Evolutionary conservation across 2,113 vertebrate species (phyloP), one percentile per base, ranked within the genome.

Genomic region (Chionodraco myersi): DNA sequence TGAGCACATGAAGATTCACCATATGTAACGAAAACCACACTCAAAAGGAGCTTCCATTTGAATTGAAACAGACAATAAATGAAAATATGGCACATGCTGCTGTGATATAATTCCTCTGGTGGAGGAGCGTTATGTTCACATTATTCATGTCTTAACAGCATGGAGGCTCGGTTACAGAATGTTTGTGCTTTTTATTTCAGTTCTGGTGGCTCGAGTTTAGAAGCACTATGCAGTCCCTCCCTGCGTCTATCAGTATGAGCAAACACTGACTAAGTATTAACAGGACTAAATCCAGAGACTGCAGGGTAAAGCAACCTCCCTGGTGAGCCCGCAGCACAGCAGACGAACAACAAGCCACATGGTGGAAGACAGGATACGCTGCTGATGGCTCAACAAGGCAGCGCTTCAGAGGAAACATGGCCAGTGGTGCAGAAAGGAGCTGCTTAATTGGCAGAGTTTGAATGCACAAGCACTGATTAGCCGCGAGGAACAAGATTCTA

Each of bases 371-470:
- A 67, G 83, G 76, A 62, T 63, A 18, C 56, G n/a, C 75, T 64
- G 87, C 34, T 79, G 88, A 91, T 80, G 82, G 86, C 80, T 88
- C 84, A 71, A 86, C 86, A 70, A 82, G 70, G 84, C 83, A 62
- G 21, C 49, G 73, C 83, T 82, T 84, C 84, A 69, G 77, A 91
- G 82, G 87, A 86, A 82, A 82, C 75, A 78, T 59, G 89, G 81
- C 80, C 85, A 86, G 65, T 80, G 82, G 86, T 83, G 90, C 89
- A 85, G 88, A 91, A 90, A 90, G 90, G 79, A 81, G 83, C 78
- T 76, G 79, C 75, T 90, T 93, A 91, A 93, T 92, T 92, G 89
- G 90, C 88, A 64, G 85, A 81, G 75, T 89, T 89, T 86, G 78
- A 82, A 92, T 86, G 87, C 87, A 84, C 83, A 70, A 52, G 66